Evolutionary conservation across 2,797 vertebrate genomes (phyloP).

Genomic region (Anniella stebbinsi): DNA sequence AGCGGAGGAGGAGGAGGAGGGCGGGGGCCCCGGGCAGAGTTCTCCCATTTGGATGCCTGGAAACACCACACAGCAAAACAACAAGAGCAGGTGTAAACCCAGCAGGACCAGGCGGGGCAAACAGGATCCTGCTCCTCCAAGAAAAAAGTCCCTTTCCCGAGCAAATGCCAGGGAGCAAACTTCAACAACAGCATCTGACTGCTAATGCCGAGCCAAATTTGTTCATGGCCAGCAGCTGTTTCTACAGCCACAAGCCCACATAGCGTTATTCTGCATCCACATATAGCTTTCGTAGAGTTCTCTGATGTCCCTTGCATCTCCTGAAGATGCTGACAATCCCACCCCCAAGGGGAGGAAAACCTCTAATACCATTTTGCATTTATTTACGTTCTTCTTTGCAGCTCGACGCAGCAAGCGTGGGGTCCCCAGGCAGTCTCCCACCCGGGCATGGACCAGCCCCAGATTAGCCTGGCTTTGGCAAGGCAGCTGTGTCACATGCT

Average conservation of each 20-base stretch:
- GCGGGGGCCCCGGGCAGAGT: not conserved
- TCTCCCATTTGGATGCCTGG: not conserved
- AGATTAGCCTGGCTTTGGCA: not conserved
- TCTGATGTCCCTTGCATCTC: not conserved
- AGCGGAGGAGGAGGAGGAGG: not conserved
- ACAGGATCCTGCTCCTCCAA: not conserved
- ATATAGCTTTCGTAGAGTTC: not conserved
- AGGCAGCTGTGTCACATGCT: too few species aligned
- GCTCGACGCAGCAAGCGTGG: too few species aligned
- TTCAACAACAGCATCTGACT: too few species aligned
- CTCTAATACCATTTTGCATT: too few species aligned
- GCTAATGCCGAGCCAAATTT: not conserved
- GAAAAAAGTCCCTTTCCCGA: not conserved
- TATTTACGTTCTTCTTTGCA: not conserved
- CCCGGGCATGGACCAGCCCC: too few species aligned
- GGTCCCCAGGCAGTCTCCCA: not conserved
- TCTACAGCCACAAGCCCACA: not conserved
- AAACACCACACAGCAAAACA: not conserved
- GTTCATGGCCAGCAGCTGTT: not conserved
- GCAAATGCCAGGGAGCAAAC: too few species aligned
- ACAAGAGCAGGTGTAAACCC: slow-evolving; percentile 18
- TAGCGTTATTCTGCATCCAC: not conserved
- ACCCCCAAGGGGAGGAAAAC: not conserved
- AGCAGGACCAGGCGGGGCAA: accelerated
- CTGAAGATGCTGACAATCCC: not conserved